These are phyloP conservation scores for Pardosa pseudoannulata DNA, from an alignment of 2,888 invertebrate species.

Conservation along the genomic window DNA sequence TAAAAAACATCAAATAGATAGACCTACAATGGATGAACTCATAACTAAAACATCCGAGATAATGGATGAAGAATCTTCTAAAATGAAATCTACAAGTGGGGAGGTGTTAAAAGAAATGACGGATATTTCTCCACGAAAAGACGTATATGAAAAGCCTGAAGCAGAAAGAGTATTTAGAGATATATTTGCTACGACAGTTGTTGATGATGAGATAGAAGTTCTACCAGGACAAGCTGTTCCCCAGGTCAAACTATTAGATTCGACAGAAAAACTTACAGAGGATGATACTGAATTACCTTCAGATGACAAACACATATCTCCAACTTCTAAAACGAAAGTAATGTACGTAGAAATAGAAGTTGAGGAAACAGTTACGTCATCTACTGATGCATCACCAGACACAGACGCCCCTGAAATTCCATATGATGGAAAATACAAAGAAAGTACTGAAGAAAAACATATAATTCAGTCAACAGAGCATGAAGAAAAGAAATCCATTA, in stretches of 20 bases:
- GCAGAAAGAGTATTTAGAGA: conserved; percentile 53
- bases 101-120: conserved; percentile 2
- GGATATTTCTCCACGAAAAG: conserved; percentile 24
- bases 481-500: neutral
- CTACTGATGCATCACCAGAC: conserved; percentile 57
- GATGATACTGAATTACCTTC: neutral
- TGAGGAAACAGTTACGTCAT: conserved; percentile 57
- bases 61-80: neutral
- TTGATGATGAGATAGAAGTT: conserved; percentile 54
- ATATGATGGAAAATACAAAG: conserved; percentile 48
- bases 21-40: neutral
- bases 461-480: neutral
- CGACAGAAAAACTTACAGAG: conserved; percentile 9
- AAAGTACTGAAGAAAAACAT: neutral
- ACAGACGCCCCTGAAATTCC: conserved; percentile 62
- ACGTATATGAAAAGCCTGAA: conserved; percentile 59
- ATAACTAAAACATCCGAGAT: neutral
- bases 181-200: conserved; percentile 64
- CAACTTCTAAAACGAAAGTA: conserved; percentile 26
- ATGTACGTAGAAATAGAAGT: conserved; percentile 63
- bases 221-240: neutral
- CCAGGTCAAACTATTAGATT: neutral
- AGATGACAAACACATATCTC: conserved; percentile 1
- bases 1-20: neutral
- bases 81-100: neutral